Percentiles rank a stretch among this genome's conserved stretches.
These are phyloP conservation scores for Pyrgilauda ruficollis DNA, from an alignment of 2,113 vertebrate genomes.

Conservation along the genomic window DNA sequence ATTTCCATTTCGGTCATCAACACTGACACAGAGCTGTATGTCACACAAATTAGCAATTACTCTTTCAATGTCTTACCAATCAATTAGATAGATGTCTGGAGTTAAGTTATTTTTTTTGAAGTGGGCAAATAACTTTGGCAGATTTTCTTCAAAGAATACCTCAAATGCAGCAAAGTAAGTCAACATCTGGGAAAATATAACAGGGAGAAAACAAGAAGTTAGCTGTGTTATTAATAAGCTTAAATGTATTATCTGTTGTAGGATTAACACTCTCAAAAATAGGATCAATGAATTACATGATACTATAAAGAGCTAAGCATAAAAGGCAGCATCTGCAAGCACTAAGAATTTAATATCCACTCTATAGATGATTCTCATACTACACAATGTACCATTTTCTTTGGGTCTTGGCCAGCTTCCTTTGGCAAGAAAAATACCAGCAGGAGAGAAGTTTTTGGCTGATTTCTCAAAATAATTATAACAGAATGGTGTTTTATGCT, in stretches of 20 bases:
- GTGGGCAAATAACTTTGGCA: constrained; percentile 96
- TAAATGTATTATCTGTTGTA: neutral
- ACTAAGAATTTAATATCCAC: neutral
- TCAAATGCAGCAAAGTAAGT: constrained; percentile 96
- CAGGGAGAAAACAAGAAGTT: neutral
- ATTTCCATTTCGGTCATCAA: neutral
- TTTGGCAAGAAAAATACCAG: constrained; percentile 1
- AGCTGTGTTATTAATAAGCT: neutral
- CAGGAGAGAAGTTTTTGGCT: neutral
- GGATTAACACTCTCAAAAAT: neutral
- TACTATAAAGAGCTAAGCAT: neutral
- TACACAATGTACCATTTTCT: neutral
- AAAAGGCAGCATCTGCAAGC: neutral
- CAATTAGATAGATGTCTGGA: constrained; percentile 96
- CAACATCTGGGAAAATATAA: constrained; percentile 84
- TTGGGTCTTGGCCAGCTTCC: neutral
- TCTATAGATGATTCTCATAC: neutral
- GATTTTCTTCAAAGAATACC: constrained; percentile 97
- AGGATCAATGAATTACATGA: neutral
- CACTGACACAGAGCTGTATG: neutral
- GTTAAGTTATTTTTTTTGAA: constrained; percentile 95
- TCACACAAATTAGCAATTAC: neutral
- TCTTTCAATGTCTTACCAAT: constrained; percentile 82
- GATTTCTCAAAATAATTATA: constrained; percentile 1
- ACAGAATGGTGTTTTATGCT: neutral